Evolutionary conservation across 1,140 invertebrate species (phyloP), one percentile per base, ranked within the genome.

Genomic region (Parapsyche elsis): DNA sequence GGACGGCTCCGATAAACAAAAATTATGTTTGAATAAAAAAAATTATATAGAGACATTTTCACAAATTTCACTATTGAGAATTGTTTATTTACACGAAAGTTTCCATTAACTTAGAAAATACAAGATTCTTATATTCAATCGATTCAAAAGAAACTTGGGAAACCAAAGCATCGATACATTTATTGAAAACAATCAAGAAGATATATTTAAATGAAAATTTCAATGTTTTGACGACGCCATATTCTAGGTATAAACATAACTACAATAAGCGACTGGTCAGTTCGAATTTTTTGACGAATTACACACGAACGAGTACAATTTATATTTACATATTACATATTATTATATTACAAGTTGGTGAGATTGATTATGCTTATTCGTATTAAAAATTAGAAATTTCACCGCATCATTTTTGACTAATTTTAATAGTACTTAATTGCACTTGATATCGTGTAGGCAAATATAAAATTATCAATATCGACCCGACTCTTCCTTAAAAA

Each of bases 391-490:
- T 38, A 38, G 30, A 38, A 38, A 38, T 38, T 38, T 38, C 24
- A 26, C 24, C 64, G 64, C 64, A 9, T n/a, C n/a, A 77, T 38
- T 59, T 64, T 23, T 76, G 0, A 49, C 75, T 77, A 77, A 77
- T 67, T 26, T 67, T 67, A 67, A 77, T 44, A 77, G 75, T 77
- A 77, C 75, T 44, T 77, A 77, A 77, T 77, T 77, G 75, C 75
- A 77, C 75, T 77, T 77, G 75, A 77, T 64, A 77, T 77, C 30
- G 44, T 64, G 49, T 64, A 57, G 75, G 75, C 75, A 26, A 64
- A 46, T 45, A 73, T 38, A 46, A 73, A 16, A 73, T 46, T 24
- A 67, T 24, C 23, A 61, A 61, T 61, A 67, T 67, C 64, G 64
- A 26, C 10, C 16, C 49, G 49, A 14, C 49, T 38, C 49, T 38